These are phyloP conservation scores for Polymixis lichenea DNA, from an alignment of 2,888 invertebrate species.

Conservation along the genomic window DNA sequence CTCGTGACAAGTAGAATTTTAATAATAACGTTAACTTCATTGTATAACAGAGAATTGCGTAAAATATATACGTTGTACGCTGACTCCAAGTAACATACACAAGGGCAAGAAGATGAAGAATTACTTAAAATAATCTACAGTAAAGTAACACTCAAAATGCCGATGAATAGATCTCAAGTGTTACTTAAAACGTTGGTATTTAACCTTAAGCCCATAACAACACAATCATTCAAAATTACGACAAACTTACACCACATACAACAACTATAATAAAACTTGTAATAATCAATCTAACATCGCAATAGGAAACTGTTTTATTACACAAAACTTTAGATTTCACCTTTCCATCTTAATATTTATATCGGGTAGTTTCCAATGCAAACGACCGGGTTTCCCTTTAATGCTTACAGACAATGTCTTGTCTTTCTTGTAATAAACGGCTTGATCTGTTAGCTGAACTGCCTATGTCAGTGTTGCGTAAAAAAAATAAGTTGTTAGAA, in stretches of 20 bases:
- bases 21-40: neutral
- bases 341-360: slow-evolving; percentile 66
- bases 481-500: slow-evolving; percentile 11
- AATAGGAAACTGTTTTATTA: slow-evolving; percentile 46
- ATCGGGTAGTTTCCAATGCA: slow-evolving; percentile 52
- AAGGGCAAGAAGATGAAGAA: neutral
- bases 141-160: neutral
- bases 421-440: slow-evolving; percentile 52
- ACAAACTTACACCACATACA: slow-evolving; percentile 5
- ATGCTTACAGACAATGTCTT: slow-evolving; percentile 57
- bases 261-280: slow-evolving; percentile 12
- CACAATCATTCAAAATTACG: slow-evolving; percentile 14
- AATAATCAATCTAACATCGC: slow-evolving; percentile 27
- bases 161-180: neutral
- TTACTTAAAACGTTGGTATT: neutral
- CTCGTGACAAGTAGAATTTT: neutral
- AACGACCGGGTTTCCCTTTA: slow-evolving; percentile 66
- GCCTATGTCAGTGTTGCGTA: slow-evolving; percentile 2
- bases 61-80: neutral
- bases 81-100: neutral
- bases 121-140: too few species aligned
- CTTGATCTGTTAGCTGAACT: slow-evolving; percentile 30
- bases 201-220: neutral
- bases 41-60: neutral
- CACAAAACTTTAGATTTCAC: slow-evolving; percentile 62